A percentile compares a stretch with the other conserved stretches of the same genome.
phyloP scores from a whole-genome alignment of 2,113 vertebrate species.

The Neotoma lepida region DNA sequence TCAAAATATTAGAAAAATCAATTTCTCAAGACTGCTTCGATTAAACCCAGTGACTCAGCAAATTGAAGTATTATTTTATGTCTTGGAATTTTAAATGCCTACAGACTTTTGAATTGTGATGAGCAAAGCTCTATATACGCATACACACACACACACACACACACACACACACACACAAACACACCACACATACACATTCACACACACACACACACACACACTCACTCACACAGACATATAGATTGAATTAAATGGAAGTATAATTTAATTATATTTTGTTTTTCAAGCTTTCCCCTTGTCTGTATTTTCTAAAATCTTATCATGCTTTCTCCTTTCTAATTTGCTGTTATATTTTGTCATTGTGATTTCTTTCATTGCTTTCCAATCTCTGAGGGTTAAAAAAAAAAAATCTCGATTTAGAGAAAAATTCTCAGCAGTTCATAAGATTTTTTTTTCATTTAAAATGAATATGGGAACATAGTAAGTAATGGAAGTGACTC shows the following conservation, averaged over 20 bases:
- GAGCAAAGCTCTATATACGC: neutral
- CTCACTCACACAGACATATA: neutral
- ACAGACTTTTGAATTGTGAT: slow-evolving; percentile 38
- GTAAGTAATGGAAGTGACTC: neutral
- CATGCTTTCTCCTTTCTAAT: neutral
- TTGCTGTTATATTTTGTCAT: slow-evolving; percentile 7
- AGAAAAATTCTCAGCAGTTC: neutral
- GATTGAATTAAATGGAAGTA: neutral
- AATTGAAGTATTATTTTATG: slow-evolving; percentile 61
- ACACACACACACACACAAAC: neutral
- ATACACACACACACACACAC: neutral
- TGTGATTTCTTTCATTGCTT: slow-evolving; percentile 22
- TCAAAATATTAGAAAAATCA: slow-evolving; percentile 55
- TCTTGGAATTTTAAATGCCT: slow-evolving; percentile 58
- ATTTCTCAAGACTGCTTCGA: slow-evolving; percentile 46
- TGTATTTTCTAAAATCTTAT: slow-evolving; percentile 25
- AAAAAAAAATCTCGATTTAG: neutral
- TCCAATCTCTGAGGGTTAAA: neutral
- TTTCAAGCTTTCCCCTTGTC: neutral
- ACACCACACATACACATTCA: neutral
- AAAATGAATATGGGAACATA: slow-evolving; percentile 30
- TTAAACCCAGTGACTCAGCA: slow-evolving; percentile 68
- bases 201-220: neutral
- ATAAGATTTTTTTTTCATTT: slow-evolving; percentile 40
- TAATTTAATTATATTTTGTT: slow-evolving; percentile 33